Evolutionary conservation across 2,888 invertebrate genomes (phyloP).

Genomic region (Thalpophila matura): DNA sequence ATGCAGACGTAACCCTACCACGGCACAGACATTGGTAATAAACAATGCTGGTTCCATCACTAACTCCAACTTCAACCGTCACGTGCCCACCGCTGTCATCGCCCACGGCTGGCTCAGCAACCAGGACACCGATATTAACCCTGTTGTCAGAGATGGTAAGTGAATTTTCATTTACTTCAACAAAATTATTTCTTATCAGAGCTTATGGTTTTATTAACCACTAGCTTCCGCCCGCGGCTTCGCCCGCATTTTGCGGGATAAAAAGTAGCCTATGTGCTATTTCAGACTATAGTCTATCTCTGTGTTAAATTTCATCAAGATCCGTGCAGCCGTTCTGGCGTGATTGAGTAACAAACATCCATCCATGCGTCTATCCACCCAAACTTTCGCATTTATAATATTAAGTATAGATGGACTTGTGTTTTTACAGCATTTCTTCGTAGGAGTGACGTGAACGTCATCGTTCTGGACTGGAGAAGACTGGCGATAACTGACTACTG

Average conservation of each 20-base stretch:
- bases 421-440: slow-evolving; percentile 29
- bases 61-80: slow-evolving; percentile 71
- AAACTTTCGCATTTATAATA: too few relatives aligned
- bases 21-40: slow-evolving; percentile 27
- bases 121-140: slow-evolving; percentile 37
- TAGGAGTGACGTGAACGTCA: slow-evolving; percentile 47
- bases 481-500: slow-evolving; percentile 73
- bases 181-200: background rate
- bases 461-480: slow-evolving; percentile 77
- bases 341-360: too few relatives aligned
- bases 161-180: too few relatives aligned
- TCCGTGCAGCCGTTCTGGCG: too few relatives aligned
- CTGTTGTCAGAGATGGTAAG: slow-evolving; percentile 40
- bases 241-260: too few relatives aligned
- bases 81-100: slow-evolving; percentile 61
- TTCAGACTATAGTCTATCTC: too few relatives aligned
- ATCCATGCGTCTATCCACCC: too few relatives aligned
- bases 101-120: slow-evolving; percentile 72
- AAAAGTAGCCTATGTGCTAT: too few relatives aligned
- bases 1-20: slow-evolving; percentile 35
- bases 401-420: too few relatives aligned
- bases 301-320: too few relatives aligned
- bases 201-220: background rate
- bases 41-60: slow-evolving; percentile 25
- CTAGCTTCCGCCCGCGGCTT: too few relatives aligned